These are phyloP conservation scores for Pelmatolapia mariae DNA, from an alignment of 2,113 vertebrate species.

Conservation along the genomic window DNA sequence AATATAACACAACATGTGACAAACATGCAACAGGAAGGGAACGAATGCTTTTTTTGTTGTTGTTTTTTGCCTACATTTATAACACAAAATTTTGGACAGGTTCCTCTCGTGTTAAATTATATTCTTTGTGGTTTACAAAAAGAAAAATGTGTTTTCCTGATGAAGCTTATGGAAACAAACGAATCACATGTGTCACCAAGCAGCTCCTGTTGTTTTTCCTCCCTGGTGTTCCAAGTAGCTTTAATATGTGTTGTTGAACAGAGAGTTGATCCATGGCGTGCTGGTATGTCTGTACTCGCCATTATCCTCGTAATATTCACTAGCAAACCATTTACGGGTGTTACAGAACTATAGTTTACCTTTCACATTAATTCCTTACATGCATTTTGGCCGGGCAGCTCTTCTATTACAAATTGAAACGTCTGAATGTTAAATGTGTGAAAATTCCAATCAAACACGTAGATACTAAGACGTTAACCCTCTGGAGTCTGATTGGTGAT, in stretches of 20 bases:
- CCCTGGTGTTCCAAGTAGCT: not conserved
- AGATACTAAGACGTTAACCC: not conserved
- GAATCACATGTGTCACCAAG: not conserved
- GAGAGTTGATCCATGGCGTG: not conserved
- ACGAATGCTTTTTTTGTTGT: not conserved
- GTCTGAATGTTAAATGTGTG: not conserved
- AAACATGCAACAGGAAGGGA: not conserved
- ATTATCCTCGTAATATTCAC: not conserved
- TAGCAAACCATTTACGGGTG: not conserved
- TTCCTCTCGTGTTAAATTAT: not conserved
- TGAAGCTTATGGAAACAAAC: not conserved
- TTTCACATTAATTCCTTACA: rapidly evolving
- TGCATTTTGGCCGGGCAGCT: not conserved
- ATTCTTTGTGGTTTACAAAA: not conserved
- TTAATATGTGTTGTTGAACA: not conserved
- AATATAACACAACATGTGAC: not conserved
- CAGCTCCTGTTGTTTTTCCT: not conserved
- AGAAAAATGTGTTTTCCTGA: not conserved
- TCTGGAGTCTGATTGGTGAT: not conserved
- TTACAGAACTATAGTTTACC: not conserved
- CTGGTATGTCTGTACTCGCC: not conserved
- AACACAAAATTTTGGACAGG: rapidly evolving
- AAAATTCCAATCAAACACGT: not conserved
- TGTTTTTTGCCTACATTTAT: not conserved
- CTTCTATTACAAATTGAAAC: not conserved